Evolutionary conservation across 2,797 vertebrate genomes (phyloP), one percentile per base, ranked within the genome.

Genomic region (Anguilla pacifica): DNA sequence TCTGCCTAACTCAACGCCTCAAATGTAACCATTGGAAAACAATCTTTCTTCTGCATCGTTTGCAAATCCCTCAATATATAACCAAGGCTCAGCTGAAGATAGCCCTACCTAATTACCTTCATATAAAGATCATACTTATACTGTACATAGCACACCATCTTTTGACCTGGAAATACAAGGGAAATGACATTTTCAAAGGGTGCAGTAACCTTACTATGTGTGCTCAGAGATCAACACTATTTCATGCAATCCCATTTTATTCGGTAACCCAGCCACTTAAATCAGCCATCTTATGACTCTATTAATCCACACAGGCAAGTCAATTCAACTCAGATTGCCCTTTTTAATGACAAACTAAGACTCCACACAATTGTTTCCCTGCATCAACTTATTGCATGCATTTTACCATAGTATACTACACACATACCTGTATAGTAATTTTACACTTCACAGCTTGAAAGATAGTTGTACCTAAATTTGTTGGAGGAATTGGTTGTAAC

Each of bases 31-130:
- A 22, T 7, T 39, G 35, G 11, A 46, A 79, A 39, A 35, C 31
- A 79, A 22, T 39, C 31, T 15, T 17, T 74, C n/a, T 35, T 74
- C 31, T 74, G 31, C 13, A 39, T 74, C 35, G 0, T 74, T 74
- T 31, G 28, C 28, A 74, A 74, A 74, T 74, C 70, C 70, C 31
- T 74, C 70, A 74, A 74, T 74, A 74, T 39, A 13, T 83, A 55
- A 83, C 46, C 81, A n/a, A 51, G 81, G 10, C 28, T 83, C 15
- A 83, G 25, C 46, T 31, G 70, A 74, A 39, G 70, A 35, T 74
- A 39, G 15, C 70, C 70, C 15, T 15, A 74, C 70, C 31, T 39
- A 74, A 74, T 74, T 39, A 31, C 70, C 70, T 13, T 35, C 70
- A 74, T 74, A 74, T 31, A 31, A 39, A 74, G 3, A 13, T 74